Evolutionary conservation across 1,140 invertebrate genomes (phyloP), one percentile per base, ranked within the genome.

Genomic region (Meloidogyne hapla): DNA sequence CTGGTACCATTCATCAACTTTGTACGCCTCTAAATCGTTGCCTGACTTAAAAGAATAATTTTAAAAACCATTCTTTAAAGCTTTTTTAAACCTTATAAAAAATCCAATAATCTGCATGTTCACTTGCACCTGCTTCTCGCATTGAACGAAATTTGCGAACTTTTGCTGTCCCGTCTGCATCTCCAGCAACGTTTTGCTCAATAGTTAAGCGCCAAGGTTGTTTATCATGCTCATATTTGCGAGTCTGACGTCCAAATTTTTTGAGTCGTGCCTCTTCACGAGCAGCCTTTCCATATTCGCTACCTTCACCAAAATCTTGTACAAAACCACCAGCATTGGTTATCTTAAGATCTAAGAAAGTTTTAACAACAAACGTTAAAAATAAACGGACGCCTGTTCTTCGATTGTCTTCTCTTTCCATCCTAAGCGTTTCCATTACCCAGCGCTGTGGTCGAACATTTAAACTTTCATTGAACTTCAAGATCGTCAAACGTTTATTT

Each of bases 41-140:
- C 80, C 84, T 1, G 62, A 40, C 81, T 82, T n/a, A 28, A 48
- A 81, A 77, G 12, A 56, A 12, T 13, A 25, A 56, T 3, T 40
- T 28, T 2, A 38, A 48, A 18, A 38, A 10, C 33, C 48, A 33
- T 4, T 45, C 23, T 42, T 38, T 70, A 4, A 8, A 21, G n/a
- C 12, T 13, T 38, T 4, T 25, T 1, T 48, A 68, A n/a, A 80
- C 81, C 77, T 87, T 86, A 38, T 85, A 48, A 64, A 86, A 86
- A 26, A 87, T 69, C 85, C 85, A 86, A 68, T 87, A 86, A 42
- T 86, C 85, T 6, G 85, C 81, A 67, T 86, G 81, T 28, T 84
- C 80, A 56, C 85, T 83, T 26, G 86, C 82, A 23, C 81, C 82
- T 23, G 76, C 83, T 69, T 85, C 84, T n/a, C 82, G 42, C 12